Evolutionary conservation across 2,888 invertebrate species (phyloP), one percentile per base, ranked within the genome.

Genomic region (Asteroscopus sphinx): DNA sequence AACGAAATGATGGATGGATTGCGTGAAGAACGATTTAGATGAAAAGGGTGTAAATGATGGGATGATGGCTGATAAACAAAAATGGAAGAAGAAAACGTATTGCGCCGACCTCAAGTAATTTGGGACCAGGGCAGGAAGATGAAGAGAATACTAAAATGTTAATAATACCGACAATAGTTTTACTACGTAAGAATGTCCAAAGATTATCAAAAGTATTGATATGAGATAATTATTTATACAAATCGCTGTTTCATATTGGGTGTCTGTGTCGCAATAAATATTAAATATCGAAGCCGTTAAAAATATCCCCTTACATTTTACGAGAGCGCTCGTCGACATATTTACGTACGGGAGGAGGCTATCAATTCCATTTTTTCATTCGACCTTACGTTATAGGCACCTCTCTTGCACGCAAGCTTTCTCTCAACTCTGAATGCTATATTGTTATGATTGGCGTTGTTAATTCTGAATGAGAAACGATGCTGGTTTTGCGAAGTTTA

Each of bases 231-330:
- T 86, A 91, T 89, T 86, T 88, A 89, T 87, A 91, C 89, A 91
- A 92, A 92, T 92, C 90, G 86, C 81, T 62, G 74, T 83, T 83
- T 91, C 90, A 93, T 93, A 93, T 93, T 92, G 92, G 90, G 91
- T 93, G 93, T 92, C 90, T 81, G 89, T 88, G 88, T 89, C 90
- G 86, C 88, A 88, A 94, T 94, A 94, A 94, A 94, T 94, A 93
- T 93, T 93, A 92, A 94, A 94, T 94, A 94, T 94, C 92, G 92
- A 88, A 81, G 90, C 87, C 83, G 89, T 92, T 93, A 92, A 93
- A 90, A 93, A 92, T 94, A 94, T 94, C 94, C 87, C 72, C 89
- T 94, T 94, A 94, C 94, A 93, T 79, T 94, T 94, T 94, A 94
- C 87, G 94, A 93, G 93, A 88, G 87, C 93, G 88, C 67, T 58